A percentile compares a stretch with the other conserved stretches of the same genome.
phyloP scores from a whole-genome alignment of 2,113 vertebrate genomes.

The Phoenicopterus ruber region DNA sequence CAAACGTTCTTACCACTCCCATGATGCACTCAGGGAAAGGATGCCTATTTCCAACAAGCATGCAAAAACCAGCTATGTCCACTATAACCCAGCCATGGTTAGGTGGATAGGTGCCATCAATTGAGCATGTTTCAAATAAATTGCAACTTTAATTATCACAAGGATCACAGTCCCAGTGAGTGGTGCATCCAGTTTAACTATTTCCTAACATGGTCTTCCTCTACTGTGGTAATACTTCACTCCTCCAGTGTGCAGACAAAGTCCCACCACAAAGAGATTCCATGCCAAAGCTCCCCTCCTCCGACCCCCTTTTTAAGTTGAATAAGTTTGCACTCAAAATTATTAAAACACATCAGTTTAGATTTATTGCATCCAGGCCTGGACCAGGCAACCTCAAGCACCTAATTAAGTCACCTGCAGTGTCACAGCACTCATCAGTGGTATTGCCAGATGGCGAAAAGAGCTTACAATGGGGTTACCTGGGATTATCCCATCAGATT shows the following conservation, averaged over 20 bases:
- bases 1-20: rapidly evolving
- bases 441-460: constrained; percentile 16
- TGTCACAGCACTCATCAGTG: background rate
- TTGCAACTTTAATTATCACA: background rate
- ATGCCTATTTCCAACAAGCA: background rate
- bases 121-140: background rate
- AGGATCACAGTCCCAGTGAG: background rate
- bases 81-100: background rate
- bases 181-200: background rate
- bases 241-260: background rate
- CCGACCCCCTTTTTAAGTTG: background rate
- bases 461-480: constrained; percentile 20
- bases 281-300: background rate
- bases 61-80: background rate
- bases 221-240: background rate
- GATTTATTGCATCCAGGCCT: background rate
- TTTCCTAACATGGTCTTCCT: background rate
- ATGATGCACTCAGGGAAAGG: background rate
- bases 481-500: constrained; percentile 34
- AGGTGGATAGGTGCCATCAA: background rate
- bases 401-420: background rate
- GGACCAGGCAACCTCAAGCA: background rate
- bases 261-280: background rate
- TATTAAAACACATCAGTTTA: background rate
- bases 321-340: background rate